Conservation (phyloP, 53 echinoderm and acorn worm genomes). For the Patiria pectinifera region DNA sequence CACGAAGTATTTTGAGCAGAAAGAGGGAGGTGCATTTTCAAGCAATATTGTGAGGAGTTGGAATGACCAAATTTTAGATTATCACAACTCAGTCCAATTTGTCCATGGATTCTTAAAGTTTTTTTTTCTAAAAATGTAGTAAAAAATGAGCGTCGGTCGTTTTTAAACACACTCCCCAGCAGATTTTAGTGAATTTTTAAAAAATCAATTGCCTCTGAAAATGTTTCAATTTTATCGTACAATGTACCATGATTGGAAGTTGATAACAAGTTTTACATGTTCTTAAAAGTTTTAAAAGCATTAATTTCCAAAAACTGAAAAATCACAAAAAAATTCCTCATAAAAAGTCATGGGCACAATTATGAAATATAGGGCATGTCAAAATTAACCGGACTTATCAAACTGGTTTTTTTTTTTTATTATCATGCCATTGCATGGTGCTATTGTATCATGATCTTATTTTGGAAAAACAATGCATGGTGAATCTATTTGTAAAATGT, state of each 20-base stretch:
- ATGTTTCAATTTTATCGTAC: too few species aligned
- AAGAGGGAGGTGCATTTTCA: neutral
- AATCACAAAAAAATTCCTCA: too few species aligned
- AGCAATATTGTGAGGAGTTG: neutral
- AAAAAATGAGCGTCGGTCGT: too few species aligned
- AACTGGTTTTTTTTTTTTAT: neutral
- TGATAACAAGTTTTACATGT: too few species aligned
- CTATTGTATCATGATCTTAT: neutral
- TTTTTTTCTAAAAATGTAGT: too few species aligned
- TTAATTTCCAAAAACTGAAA: too few species aligned
- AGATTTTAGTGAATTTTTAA: neutral
- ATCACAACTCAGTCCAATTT: constrained; percentile 26
- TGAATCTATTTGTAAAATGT: neutral
- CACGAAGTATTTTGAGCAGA: too few species aligned
- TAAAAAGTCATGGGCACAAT: neutral
- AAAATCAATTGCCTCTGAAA: neutral
- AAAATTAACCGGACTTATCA: neutral
- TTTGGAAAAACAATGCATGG: neutral
- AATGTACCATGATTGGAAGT: too few species aligned
- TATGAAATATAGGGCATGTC: neutral
- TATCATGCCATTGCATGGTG: neutral
- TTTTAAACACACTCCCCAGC: too few species aligned
- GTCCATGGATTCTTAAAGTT: neutral
- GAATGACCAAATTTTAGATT: neutral
- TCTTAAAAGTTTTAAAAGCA: too few species aligned